Evolutionary conservation across 1,140 invertebrate genomes (phyloP).

Genomic region (Mylabris phalerata): DNA sequence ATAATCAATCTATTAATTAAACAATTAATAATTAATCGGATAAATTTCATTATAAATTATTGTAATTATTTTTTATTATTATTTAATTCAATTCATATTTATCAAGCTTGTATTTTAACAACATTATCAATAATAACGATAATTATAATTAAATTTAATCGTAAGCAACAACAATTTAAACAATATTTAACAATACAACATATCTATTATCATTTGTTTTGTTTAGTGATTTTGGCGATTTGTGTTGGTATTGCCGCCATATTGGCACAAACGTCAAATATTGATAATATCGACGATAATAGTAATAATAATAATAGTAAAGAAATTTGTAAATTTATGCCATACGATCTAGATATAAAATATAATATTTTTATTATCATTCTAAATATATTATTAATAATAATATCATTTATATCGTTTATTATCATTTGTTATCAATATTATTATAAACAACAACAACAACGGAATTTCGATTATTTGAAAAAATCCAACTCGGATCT

Average conservation of each 20-base stretch:
- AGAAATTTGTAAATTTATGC: constrained; percentile 42
- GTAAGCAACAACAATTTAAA: constrained; percentile 45
- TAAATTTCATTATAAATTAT: constrained; percentile 26
- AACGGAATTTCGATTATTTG: constrained; percentile 31
- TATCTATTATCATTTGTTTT: constrained; percentile 49
- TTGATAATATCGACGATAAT: constrained; percentile 4
- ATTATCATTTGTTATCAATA: constrained; percentile 32
- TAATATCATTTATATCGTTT: constrained; percentile 38
- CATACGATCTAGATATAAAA: constrained; percentile 43
- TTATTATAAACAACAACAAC: constrained; percentile 24
- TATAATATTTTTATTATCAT: constrained; percentile 48
- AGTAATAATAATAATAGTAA: constrained; percentile 10
- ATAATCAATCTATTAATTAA: constrained; percentile 37
- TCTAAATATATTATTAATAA: constrained; percentile 43
- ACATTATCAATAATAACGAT: constrained; percentile 48
- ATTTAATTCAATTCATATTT: constrained; percentile 46
- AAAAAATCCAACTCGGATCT: constrained; percentile 39
- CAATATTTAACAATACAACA: constrained; percentile 47
- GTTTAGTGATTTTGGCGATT: constrained; percentile 45
- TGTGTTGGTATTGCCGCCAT: constrained; percentile 46
- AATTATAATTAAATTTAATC: constrained; percentile 42
- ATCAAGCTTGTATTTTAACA: constrained; percentile 49
- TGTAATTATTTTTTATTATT: constrained; percentile 47
- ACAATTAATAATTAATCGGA: constrained; percentile 22
- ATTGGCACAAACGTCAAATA: constrained; percentile 36